phyloP scores from a whole-genome alignment of 2,113 vertebrate genomes.

The Galemys pyrenaicus region DNA sequence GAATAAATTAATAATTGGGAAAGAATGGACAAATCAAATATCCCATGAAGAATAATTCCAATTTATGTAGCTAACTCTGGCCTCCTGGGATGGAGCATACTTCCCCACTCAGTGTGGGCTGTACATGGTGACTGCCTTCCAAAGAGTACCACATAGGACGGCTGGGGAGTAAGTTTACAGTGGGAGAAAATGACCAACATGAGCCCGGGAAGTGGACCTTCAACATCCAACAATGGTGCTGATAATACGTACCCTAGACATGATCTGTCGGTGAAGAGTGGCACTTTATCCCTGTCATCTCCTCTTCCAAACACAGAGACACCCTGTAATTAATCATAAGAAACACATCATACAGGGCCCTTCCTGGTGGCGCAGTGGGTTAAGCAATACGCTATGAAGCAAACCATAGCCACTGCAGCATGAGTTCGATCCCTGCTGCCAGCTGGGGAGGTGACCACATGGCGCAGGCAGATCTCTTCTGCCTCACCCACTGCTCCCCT shows the following conservation, averaged over 20 bases:
- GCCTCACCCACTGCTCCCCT: too few relatives aligned
- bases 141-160: neutral
- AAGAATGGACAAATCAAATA: conserved; percentile 10
- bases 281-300: neutral
- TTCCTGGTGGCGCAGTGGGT: too few relatives aligned
- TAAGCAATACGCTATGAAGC: too few relatives aligned
- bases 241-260: neutral
- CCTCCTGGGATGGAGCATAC: neutral
- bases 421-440: too few relatives aligned
- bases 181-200: neutral
- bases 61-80: neutral
- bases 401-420: too few relatives aligned
- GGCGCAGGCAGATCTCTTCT: too few relatives aligned
- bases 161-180: neutral
- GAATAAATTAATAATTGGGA: neutral
- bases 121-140: neutral
- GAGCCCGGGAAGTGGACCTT: neutral
- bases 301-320: neutral
- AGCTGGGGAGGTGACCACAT: too few relatives aligned
- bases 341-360: neutral
- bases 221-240: neutral
- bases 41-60: neutral
- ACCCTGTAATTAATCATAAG: neutral
- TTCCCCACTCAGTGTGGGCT: neutral
- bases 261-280: neutral